phyloP scores from a whole-genome alignment of 2,797 vertebrate genomes.

The Lacerta viridis region DNA sequence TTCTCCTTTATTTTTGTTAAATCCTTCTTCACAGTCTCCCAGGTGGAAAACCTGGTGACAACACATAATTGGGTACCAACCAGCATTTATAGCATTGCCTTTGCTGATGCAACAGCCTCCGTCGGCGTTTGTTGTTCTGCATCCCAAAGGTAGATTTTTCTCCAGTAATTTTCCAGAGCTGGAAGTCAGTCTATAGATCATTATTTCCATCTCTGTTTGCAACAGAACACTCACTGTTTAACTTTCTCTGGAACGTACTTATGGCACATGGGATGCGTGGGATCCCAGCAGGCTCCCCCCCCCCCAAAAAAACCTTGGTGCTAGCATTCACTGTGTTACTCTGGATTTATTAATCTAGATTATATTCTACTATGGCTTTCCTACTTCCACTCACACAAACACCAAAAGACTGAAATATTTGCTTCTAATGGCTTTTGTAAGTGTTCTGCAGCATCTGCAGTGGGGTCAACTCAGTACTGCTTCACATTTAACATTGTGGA shows the following conservation, averaged over 20 bases:
- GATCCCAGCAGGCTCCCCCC: not conserved
- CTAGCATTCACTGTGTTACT: not conserved
- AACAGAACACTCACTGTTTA: slow-evolving; percentile 13
- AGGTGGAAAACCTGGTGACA: slow-evolving; percentile 20
- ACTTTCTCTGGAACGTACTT: not conserved
- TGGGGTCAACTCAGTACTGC: not conserved
- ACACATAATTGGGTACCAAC: slow-evolving; percentile 16
- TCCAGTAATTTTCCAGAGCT: slow-evolving; percentile 16
- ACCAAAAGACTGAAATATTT: not conserved
- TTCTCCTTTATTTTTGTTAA: slow-evolving; percentile 11
- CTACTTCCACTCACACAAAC: not conserved
- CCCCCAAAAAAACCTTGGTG: not conserved
- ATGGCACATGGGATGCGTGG: not conserved
- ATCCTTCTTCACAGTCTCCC: not conserved
- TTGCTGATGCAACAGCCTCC: slow-evolving; percentile 57
- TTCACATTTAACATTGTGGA: not conserved
- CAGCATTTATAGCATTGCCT: slow-evolving; percentile 6
- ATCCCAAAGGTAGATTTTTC: slow-evolving; percentile 7
- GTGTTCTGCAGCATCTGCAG: not conserved
- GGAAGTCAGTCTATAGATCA: not conserved
- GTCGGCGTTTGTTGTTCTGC: slow-evolving; percentile 32
- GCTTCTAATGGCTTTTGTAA: not conserved
- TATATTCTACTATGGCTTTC: not conserved
- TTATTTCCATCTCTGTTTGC: not conserved
- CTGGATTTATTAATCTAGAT: not conserved